Conservation (phyloP, 2,888 invertebrate species). For the Heliconius charithonia region DNA sequence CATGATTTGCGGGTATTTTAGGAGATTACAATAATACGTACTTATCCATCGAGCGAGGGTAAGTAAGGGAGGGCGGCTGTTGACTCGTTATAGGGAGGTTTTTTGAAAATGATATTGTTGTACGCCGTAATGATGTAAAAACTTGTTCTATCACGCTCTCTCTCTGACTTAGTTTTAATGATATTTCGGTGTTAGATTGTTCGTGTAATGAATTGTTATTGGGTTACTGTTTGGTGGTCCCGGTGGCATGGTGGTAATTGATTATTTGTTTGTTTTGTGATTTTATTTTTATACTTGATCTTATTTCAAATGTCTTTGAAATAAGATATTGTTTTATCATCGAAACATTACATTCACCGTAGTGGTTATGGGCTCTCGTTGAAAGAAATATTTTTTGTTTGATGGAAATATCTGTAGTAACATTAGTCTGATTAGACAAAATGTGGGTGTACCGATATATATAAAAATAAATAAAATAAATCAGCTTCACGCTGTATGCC, state of each 20-base stretch:
- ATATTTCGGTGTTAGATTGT: conserved; percentile 37
- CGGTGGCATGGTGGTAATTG: not conserved
- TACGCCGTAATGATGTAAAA: conserved; percentile 57
- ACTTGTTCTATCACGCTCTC: conserved; percentile 45
- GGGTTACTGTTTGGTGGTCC: conserved; percentile 2
- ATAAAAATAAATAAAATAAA: too few relatives aligned
- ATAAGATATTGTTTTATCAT: too few relatives aligned
- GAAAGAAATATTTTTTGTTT: too few relatives aligned
- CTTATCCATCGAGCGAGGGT: conserved; percentile 52
- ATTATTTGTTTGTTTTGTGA: not conserved
- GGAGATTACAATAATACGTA: conserved; percentile 47
- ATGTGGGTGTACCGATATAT: too few relatives aligned
- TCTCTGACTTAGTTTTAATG: conserved; percentile 50
- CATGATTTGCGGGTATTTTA: conserved; percentile 45
- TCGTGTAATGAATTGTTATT: conserved; percentile 25
- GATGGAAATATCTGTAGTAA: too few relatives aligned
- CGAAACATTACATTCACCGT: too few relatives aligned
- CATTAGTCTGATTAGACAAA: too few relatives aligned
- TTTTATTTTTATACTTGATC: too few relatives aligned
- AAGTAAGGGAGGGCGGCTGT: conserved; percentile 36
- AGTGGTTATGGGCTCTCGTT: too few relatives aligned
- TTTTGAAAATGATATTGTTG: conserved; percentile 71
- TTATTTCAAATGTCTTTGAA: too few relatives aligned
- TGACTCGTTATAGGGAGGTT: conserved; percentile 52
- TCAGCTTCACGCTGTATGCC: too few relatives aligned